Percentiles rank a stretch among this genome's conserved stretches.
phyloP scores from a whole-genome alignment of 2,888 invertebrate species.

The Troides oblongomaculatus region DNA sequence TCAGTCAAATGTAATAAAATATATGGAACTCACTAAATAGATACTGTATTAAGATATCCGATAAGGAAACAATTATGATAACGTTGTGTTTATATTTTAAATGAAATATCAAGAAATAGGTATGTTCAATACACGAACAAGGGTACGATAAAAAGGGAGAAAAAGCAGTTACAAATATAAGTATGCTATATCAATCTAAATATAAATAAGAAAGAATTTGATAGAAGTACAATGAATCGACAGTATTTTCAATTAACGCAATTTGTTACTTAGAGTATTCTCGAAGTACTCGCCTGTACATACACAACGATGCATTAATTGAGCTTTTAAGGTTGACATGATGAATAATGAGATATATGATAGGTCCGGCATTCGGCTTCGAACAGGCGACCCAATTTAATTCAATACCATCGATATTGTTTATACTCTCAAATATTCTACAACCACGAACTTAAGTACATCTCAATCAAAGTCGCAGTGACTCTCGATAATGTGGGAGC shows the following conservation, averaged over 20 bases:
- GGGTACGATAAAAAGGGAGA: too few species aligned
- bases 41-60: too few species aligned
- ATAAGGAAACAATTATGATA: too few species aligned
- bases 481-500: slow-evolving; percentile 5
- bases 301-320: slow-evolving; percentile 19
- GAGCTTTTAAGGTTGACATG: slow-evolving; percentile 22
- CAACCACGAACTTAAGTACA: slow-evolving; percentile 16
- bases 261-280: slow-evolving; percentile 10
- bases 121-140: too few species aligned
- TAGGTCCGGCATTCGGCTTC: slow-evolving; percentile 21
- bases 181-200: background rate
- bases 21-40: too few species aligned
- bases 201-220: background rate
- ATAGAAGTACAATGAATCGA: background rate
- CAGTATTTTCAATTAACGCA: slow-evolving; percentile 17
- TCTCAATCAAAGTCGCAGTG: slow-evolving; percentile 16
- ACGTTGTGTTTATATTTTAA: too few species aligned
- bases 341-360: slow-evolving; percentile 24
- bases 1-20: too few species aligned
- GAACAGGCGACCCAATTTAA: slow-evolving; percentile 25
- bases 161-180: background rate
- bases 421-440: slow-evolving; percentile 19
- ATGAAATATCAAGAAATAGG: too few species aligned
- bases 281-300: background rate
- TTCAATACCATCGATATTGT: slow-evolving; percentile 24